Percentiles rank a stretch among this genome's conserved stretches.
Evolutionary conservation across 2,797 vertebrate genomes (phyloP).

Genomic region (Leptoclinus maculatus): DNA sequence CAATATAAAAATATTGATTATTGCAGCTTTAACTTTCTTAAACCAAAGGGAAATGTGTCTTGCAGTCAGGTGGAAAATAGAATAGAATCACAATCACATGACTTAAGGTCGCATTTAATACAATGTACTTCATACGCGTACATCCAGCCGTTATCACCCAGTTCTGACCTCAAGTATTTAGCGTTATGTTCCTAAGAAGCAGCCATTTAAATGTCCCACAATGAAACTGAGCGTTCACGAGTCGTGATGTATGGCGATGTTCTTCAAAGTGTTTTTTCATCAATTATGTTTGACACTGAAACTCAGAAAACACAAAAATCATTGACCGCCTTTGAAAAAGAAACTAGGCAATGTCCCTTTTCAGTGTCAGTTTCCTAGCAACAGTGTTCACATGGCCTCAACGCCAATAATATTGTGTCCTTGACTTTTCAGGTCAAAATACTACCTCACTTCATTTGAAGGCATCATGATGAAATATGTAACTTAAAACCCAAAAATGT

Average conservation of each 20-base stretch:
- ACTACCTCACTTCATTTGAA: not conserved
- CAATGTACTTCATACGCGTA: not conserved
- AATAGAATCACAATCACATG: not conserved
- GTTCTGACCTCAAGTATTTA: not conserved
- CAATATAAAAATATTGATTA: not conserved
- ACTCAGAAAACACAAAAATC: not conserved
- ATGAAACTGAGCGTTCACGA: not conserved
- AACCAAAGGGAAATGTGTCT: not conserved
- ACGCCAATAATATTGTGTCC: not conserved
- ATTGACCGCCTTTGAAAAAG: not conserved
- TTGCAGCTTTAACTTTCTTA: not conserved
- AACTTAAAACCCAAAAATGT: not conserved
- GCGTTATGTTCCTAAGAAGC: not conserved
- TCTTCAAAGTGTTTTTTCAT: not conserved
- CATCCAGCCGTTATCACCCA: not conserved
- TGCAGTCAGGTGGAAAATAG: not conserved
- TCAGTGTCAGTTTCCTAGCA: conserved; percentile 36
- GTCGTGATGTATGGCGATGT: not conserved
- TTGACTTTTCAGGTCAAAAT: conserved; percentile 13
- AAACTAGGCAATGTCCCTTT: not conserved
- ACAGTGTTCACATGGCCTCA: conserved; percentile 6
- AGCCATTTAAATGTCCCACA: not conserved
- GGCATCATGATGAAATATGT: not conserved
- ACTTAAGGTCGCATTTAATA: not conserved
- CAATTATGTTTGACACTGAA: not conserved